Percentiles rank a stretch among this genome's conserved stretches.
phyloP scores from a whole-genome alignment of 2,797 vertebrate species.

The Malurus splendens region DNA sequence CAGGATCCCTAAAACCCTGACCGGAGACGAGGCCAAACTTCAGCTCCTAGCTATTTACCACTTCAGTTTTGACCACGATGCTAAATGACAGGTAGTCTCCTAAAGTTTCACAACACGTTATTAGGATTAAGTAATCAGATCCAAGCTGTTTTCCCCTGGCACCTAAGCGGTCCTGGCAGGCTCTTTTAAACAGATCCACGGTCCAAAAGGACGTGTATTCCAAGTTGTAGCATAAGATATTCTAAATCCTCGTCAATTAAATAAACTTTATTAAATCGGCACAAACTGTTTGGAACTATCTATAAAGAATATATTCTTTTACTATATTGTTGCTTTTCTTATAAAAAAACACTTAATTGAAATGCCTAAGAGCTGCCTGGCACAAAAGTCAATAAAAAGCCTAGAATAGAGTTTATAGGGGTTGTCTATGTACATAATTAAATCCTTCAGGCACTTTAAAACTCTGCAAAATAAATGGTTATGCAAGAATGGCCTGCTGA shows the following conservation, averaged over 20 bases:
- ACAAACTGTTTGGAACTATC: conserved; percentile 82
- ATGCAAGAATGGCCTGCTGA: conserved; percentile 91
- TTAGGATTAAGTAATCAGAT: conserved; percentile 79
- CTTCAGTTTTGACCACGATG: conserved; percentile 43
- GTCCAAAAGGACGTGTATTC: conserved; percentile 27
- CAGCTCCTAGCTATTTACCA: conserved; percentile 14
- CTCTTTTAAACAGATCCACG: conserved; percentile 36
- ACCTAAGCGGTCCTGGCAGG: conserved; percentile 52
- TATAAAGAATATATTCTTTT: conserved; percentile 86
- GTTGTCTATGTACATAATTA: conserved; percentile 98
- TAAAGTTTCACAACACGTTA: conserved; percentile 83
- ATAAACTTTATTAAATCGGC: conserved; percentile 76
- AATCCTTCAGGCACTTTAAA: conserved; percentile 94
- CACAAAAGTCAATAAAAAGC: conserved; percentile 94
- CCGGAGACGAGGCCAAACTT: conserved; percentile 24
- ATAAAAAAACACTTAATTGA: conserved; percentile 98
- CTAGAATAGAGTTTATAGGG: conserved; percentile 98
- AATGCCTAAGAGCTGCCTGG: conserved; percentile 89
- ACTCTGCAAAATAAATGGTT: conserved; percentile 94
- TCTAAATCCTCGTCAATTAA: conserved; percentile 78
- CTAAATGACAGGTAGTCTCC: conserved; percentile 78
- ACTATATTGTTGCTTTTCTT: conserved; percentile 88
- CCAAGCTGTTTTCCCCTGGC: conserved; percentile 46
- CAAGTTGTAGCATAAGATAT: conserved; percentile 71
- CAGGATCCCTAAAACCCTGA: background rate